phyloP scores from a whole-genome alignment of 2,888 invertebrate genomes.

The Amiota mariae region DNA sequence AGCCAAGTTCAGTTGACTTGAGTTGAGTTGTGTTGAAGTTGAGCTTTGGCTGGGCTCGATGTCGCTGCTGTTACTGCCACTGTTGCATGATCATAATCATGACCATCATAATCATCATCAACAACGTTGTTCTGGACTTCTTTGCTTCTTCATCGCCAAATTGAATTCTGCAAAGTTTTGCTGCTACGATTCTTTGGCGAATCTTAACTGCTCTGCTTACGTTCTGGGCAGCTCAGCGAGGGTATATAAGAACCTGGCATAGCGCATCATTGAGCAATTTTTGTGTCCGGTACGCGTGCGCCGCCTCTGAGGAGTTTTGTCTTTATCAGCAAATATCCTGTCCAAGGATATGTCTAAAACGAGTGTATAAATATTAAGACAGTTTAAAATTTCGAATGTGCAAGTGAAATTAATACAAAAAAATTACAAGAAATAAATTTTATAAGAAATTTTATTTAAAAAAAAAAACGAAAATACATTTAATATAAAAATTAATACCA shows the following conservation, averaged over 20 bases:
- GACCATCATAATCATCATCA: slow-evolving; percentile 7
- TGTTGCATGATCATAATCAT: slow-evolving; percentile 25
- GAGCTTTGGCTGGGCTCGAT: slow-evolving; percentile 15
- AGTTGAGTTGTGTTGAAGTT: slow-evolving; percentile 8
- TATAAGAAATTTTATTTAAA: not conserved
- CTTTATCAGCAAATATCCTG: not conserved
- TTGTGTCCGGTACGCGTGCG: slow-evolving; percentile 67
- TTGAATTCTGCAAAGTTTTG: slow-evolving; percentile 38
- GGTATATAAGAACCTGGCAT: slow-evolving; percentile 73
- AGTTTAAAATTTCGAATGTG: not conserved
- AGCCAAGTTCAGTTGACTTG: not conserved
- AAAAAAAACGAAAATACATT: not conserved
- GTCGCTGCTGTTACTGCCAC: not conserved
- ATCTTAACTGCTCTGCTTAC: slow-evolving; percentile 25
- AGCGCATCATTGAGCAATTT: slow-evolving; percentile 62
- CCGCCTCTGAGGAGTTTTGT: slow-evolving; percentile 36
- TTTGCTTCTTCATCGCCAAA: slow-evolving; percentile 1
- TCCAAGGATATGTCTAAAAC: not conserved
- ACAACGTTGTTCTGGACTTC: not conserved
- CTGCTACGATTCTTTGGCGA: slow-evolving; percentile 36
- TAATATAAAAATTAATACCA: not conserved
- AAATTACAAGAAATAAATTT: not conserved
- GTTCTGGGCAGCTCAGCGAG: slow-evolving; percentile 53
- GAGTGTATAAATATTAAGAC: not conserved
- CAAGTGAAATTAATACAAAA: not conserved